phyloP scores from a whole-genome alignment of 2,888 invertebrate genomes.

The Drosophila melanocephala region DNA sequence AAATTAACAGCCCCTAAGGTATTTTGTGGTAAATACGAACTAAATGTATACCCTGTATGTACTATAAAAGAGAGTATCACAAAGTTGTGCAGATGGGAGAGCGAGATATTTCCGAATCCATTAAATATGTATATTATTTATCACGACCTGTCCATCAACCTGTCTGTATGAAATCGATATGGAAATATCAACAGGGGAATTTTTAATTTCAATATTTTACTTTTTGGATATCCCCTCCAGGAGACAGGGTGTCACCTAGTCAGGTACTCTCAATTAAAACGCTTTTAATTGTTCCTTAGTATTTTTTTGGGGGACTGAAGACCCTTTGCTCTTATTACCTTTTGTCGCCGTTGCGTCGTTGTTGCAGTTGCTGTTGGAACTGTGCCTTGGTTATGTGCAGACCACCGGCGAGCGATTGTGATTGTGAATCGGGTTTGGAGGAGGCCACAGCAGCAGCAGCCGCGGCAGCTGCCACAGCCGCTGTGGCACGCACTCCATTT shows the following conservation, averaged over 20 bases:
- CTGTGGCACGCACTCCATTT: constrained; percentile 72
- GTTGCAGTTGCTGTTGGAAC: constrained; percentile 79
- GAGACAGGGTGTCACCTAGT: background rate
- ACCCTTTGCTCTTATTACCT: constrained; percentile 70
- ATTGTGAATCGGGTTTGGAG: constrained; percentile 52
- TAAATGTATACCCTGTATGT: background rate
- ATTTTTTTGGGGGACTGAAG: constrained; percentile 16
- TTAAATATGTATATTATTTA: background rate
- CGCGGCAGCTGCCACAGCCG: constrained; percentile 67
- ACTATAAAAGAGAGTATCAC: background rate
- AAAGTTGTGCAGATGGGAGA: background rate
- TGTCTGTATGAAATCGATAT: background rate
- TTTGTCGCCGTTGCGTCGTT: constrained; percentile 71
- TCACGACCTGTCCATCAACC: background rate
- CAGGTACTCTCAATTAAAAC: background rate
- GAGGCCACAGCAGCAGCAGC: constrained; percentile 43
- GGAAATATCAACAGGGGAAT: background rate
- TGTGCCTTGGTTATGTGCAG: constrained; percentile 79
- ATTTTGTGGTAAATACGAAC: background rate
- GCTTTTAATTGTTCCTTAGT: background rate
- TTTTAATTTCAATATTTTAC: background rate
- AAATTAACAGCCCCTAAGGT: constrained; percentile 13
- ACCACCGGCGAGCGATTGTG: constrained; percentile 66
- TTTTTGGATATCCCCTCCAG: too few relatives aligned
- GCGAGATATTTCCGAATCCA: background rate